phyloP scores from a whole-genome alignment of 1,140 invertebrate genomes.

The Pentalonia nigronervosa region DNA sequence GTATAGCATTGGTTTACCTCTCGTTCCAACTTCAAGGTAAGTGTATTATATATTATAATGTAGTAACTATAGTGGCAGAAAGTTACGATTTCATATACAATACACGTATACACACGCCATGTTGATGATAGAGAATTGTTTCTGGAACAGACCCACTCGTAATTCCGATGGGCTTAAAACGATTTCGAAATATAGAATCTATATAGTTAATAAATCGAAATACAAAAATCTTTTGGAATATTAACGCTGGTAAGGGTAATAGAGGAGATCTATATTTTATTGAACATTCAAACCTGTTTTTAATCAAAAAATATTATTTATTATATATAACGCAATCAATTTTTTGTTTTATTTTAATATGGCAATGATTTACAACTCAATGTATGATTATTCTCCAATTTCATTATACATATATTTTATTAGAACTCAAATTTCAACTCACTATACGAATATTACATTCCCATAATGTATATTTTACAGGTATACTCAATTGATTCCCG shows the following conservation, averaged over 20 bases:
- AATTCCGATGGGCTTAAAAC: background rate
- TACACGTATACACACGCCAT: background rate
- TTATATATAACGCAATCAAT: background rate
- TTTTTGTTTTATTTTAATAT: slow-evolving; percentile 10
- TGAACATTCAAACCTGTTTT: slow-evolving; percentile 38
- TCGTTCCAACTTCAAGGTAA: background rate
- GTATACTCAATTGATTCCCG: background rate
- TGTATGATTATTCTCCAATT: background rate
- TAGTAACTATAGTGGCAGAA: background rate
- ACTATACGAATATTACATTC: background rate
- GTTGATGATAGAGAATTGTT: background rate
- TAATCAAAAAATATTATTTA: slow-evolving; percentile 47
- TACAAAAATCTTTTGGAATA: background rate
- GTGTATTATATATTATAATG: background rate
- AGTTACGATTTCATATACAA: background rate
- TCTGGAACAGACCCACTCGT: background rate
- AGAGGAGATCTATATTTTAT: slow-evolving; percentile 32
- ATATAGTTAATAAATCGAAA: slow-evolving; percentile 9
- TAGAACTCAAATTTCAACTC: background rate
- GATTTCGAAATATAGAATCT: background rate
- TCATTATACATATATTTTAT: slow-evolving; percentile 2
- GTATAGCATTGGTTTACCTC: background rate
- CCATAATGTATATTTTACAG: background rate
- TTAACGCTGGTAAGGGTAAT: background rate
- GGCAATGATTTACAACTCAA: slow-evolving; percentile 31